Percentiles rank a stretch among this genome's conserved stretches.
These are phyloP conservation scores for Campylomormyrus tamandua DNA, from an alignment of 2,113 vertebrate species.

Conservation along the genomic window DNA sequence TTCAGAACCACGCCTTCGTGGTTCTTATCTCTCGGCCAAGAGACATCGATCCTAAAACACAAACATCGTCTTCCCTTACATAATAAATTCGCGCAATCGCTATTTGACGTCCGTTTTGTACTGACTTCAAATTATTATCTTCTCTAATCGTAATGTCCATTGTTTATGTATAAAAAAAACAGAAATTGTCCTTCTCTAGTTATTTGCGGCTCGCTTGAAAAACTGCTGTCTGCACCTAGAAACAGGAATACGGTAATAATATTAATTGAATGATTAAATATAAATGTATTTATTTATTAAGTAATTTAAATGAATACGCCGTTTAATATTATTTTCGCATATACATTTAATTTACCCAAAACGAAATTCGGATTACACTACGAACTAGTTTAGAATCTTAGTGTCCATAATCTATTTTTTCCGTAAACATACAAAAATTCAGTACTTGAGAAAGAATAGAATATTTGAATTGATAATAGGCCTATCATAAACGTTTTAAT, in stretches of 20 bases:
- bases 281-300: neutral
- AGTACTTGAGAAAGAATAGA: neutral
- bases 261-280: neutral
- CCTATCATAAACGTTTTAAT: neutral
- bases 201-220: neutral
- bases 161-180: neutral
- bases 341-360: neutral
- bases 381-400: neutral
- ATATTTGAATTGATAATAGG: neutral
- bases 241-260: neutral
- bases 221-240: neutral
- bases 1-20: slow-evolving; percentile 7
- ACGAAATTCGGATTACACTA: neutral
- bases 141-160: neutral
- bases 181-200: neutral
- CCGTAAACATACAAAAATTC: neutral
- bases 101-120: neutral
- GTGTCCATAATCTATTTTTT: neutral
- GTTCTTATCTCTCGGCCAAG: neutral
- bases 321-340: neutral
- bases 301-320: neutral
- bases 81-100: neutral
- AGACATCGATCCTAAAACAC: neutral
- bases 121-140: neutral
- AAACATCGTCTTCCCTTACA: neutral